Conservation (phyloP, 2,888 invertebrate species). For the Morpho helenor region DNA sequence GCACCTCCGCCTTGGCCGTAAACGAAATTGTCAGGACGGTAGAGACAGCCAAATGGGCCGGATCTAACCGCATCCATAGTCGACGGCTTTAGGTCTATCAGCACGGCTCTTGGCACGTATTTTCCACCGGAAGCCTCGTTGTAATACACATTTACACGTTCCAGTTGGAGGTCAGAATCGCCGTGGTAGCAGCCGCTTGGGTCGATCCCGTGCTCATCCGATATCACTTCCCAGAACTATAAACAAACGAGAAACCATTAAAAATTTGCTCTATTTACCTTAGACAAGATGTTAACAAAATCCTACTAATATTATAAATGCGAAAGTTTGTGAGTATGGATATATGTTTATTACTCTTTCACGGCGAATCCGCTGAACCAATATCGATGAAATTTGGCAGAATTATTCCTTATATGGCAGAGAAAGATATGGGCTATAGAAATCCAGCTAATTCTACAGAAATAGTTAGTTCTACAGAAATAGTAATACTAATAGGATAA, state of each 20-base stretch:
- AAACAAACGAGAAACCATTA: constrained; percentile 21
- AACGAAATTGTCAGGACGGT: constrained; percentile 86
- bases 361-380: too few species aligned
- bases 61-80: constrained; percentile 83
- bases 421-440: too few species aligned
- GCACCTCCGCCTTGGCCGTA: constrained; percentile 81
- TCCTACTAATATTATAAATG: too few species aligned
- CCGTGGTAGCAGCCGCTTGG: constrained; percentile 77
- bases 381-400: too few species aligned
- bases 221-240: constrained; percentile 53
- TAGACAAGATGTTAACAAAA: neutral
- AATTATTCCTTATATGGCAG: too few species aligned
- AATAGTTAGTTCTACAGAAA: too few species aligned
- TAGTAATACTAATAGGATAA: too few species aligned
- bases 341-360: too few species aligned
- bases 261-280: neutral
- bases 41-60: constrained; percentile 84
- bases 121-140: constrained; percentile 82
- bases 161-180: constrained; percentile 85
- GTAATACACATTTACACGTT: constrained; percentile 88
- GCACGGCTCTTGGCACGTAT: constrained; percentile 59
- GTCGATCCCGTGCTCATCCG: constrained; percentile 51
- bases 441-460: too few species aligned
- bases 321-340: too few species aligned
- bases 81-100: constrained; percentile 64